Base-by-base conservation (phyloP, 2,888 invertebrate species). In the Brassicogethes aeneus region DNA sequence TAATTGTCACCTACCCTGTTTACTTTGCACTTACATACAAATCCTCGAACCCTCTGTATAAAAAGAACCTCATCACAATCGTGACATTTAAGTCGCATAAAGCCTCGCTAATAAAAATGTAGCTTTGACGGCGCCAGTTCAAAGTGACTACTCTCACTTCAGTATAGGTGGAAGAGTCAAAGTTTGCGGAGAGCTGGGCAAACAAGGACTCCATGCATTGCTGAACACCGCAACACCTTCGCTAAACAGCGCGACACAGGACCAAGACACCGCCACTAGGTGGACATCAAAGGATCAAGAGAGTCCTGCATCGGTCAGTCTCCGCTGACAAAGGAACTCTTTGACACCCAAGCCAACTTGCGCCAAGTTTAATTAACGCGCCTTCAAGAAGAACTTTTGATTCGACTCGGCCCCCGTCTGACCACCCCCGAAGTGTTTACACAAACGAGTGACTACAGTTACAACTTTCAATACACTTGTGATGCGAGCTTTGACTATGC, bases 221-320 rank as follows among this genome's bases (percentile, higher is more conserved):
- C 62, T 64, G 61, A 64, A 62, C 57, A 64, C 66, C 66, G 59
- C 66, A 66, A 66, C 65, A 64, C 65, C 65, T 65, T n/a, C n/a
- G n/a, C n/a, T n/a, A n/a, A n/a, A n/a, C n/a, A n/a, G n/a, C n/a
- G n/a, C 64, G 59, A 60, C 64, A 63, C 62, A 64, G 65, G 62
- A 60, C 53, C 59, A 64, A 65, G 64, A 65, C 62, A 65, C 61
- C 65, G 65, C 65, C 65, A 66, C 62, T n/a, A n/a, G 62, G 59
- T 60, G 63, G 62, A 65, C 65, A 64, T 64, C 62, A 62, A 64
- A 63, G 62, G 59, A 49, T 46, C 52, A 12, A 23, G 23, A n/a
- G 50, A 59, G 60, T 59, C 60, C 58, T 56, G 59, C 54, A 55
- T 59, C 59, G 64, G 64, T 64, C 64, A 65, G 61, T 63, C 56